Conservation (phyloP, 92 coral and sea anemone genomes). For the Actinernus sp. region DNA sequence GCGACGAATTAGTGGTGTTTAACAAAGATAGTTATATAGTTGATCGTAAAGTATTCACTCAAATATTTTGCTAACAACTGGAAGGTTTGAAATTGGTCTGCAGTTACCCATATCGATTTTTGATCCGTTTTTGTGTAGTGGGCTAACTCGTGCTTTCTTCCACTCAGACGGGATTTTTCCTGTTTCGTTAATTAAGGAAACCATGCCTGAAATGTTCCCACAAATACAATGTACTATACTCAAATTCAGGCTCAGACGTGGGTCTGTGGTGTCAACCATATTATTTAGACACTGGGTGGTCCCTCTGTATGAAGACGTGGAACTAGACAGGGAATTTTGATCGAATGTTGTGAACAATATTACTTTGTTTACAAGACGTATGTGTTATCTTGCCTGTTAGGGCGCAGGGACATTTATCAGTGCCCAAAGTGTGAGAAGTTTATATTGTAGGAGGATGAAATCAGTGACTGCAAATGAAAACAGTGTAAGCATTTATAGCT, state of each 20-base stretch:
- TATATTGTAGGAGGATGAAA: slow-evolving; percentile 54
- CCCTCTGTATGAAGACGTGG: slow-evolving; percentile 46
- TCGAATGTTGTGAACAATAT: slow-evolving; percentile 43
- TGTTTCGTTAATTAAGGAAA: no score
- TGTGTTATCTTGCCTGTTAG: slow-evolving; percentile 66
- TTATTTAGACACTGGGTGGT: slow-evolving; percentile 52
- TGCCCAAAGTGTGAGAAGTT: slow-evolving; percentile 60
- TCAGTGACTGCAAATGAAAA: slow-evolving; percentile 43
- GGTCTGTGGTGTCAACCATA: slow-evolving; percentile 54
- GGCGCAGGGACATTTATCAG: slow-evolving; percentile 63
- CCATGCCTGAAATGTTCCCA: slow-evolving; percentile 62
- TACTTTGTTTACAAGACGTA: slow-evolving; percentile 59
- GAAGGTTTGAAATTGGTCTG: slow-evolving; percentile 1
- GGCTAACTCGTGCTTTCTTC: slow-evolving; percentile 5
- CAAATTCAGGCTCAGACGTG: slow-evolving; percentile 71
- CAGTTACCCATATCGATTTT: not conserved
- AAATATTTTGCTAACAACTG: not conserved
- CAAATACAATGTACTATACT: slow-evolving; percentile 69
- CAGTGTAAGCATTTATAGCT: slow-evolving; percentile 57
- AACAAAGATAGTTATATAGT: no score
- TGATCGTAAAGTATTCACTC: no score
- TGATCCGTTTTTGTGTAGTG: not conserved
- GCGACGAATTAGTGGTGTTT: no score
- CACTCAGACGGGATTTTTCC: not conserved
- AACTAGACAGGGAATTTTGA: slow-evolving; percentile 43